Conservation (phyloP, 2,797 vertebrate species). For the Mycteria americana region DNA sequence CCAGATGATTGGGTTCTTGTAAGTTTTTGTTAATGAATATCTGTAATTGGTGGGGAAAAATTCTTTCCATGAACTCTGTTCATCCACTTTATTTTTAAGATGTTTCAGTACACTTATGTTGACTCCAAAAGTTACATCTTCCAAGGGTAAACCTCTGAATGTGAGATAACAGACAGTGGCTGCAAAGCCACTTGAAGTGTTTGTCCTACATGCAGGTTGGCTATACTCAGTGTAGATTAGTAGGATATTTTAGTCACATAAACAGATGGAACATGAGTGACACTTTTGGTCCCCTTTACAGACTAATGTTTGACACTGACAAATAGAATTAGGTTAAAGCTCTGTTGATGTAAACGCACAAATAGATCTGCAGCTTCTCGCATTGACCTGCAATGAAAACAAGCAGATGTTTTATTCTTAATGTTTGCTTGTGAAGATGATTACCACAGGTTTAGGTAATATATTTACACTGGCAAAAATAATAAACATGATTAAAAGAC, state of each 20-base stretch:
- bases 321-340: neutral
- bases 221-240: rapidly evolving
- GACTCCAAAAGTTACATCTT: neutral
- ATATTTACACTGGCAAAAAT: neutral
- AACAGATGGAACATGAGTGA: neutral
- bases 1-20: neutral
- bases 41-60: neutral
- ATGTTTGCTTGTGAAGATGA: neutral
- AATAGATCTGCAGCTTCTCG: neutral
- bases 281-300: neutral
- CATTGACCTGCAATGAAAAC: neutral
- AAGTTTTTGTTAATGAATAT: neutral
- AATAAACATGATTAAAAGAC: conserved; percentile 14
- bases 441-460: neutral
- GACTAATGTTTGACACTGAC: neutral
- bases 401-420: neutral
- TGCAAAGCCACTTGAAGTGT: neutral
- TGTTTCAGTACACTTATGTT: neutral
- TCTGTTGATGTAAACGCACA: neutral
- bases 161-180: neutral
- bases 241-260: neutral
- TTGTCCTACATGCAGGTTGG: neutral
- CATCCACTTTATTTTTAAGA: neutral
- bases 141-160: neutral
- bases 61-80: neutral